Base-by-base conservation (phyloP, 2,797 vertebrate genomes). In the Pempheris klunzingeri region DNA sequence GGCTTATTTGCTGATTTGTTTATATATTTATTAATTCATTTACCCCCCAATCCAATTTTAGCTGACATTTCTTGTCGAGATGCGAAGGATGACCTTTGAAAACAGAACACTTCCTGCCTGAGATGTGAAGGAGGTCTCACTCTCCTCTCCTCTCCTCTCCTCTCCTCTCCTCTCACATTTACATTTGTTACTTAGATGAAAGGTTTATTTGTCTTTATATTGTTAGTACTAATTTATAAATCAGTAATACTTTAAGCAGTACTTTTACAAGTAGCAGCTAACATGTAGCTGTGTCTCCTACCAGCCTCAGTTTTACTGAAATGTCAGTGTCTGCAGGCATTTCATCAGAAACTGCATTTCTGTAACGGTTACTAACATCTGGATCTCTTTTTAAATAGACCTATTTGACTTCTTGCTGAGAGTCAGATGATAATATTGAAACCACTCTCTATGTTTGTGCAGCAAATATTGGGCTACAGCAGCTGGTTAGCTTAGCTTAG, bases 41-140 rank as follows among this genome's bases (percentile, higher is more conserved):
- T 92, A 87, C 79, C 63, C 75, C 64, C 74, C 83, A 96, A 96
- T 97, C 95, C 95, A 97, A 96, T 97, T 98, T 97, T 95, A 94
- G 94, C 90, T 95, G 96, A 96, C 97, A 97, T 98, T 97, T 97
- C 95, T 97, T 93, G 94, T 95, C 89, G 91, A 91, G 94, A 94
- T 95, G 94, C 93, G 87, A 96, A 94, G 93, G 90, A 92, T 97
- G 96, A 97, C 97, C 97, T 98, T 98, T 97, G 94, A 92, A 95
- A 96, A 95, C 92, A 92, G 94, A 95, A 94, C 92, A 82, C 85
- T 92, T 95, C 93, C 93, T 94, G 91, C 67, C 86, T 90, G 88
- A 87, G 87, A 88, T 70, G 89, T 83, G 81, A 87, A 82, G 81
- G 80, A 80, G 77, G 85, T 83, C 87, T 91, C 57, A 78, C 85